These are phyloP conservation scores for Manduca sexta DNA, from an alignment of 1,140 invertebrate species.

Conservation along the genomic window DNA sequence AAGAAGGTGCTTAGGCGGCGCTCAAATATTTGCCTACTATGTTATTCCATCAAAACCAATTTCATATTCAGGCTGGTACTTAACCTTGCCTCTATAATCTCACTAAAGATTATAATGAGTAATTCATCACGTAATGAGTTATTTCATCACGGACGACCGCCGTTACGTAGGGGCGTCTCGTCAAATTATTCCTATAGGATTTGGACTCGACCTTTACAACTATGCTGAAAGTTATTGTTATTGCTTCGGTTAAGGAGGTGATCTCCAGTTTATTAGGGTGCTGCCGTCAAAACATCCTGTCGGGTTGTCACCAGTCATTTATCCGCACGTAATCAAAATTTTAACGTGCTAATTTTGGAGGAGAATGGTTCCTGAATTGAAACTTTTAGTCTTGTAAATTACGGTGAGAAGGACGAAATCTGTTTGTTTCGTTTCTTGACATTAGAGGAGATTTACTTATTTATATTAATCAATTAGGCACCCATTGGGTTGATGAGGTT, in stretches of 20 bases:
- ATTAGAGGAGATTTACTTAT: too few relatives aligned
- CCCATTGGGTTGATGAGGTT: too few relatives aligned
- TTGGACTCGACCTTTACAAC: constrained; percentile 4
- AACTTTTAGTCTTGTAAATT: too few relatives aligned
- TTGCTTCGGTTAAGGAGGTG: not conserved
- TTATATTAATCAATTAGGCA: too few relatives aligned
- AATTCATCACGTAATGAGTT: too few relatives aligned
- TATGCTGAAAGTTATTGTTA: constrained; percentile 1
- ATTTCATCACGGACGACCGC: constrained; percentile 14
- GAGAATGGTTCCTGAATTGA: too few relatives aligned
- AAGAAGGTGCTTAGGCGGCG: not conserved
- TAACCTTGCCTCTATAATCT: constrained; percentile 15
- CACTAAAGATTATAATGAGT: constrained; percentile 26
- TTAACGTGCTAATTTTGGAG: too few relatives aligned
- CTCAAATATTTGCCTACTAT: constrained; percentile 20
- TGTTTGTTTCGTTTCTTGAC: too few relatives aligned
- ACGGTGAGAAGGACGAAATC: too few relatives aligned
- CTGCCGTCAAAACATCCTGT: not conserved
- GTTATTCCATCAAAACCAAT: constrained; percentile 10
- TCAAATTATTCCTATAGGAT: constrained; percentile 23
- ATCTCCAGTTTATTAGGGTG: constrained; percentile 2
- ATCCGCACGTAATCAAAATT: too few relatives aligned
- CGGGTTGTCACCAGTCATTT: too few relatives aligned
- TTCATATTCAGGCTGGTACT: constrained; percentile 7
- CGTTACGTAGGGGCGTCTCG: constrained; percentile 5